Evolutionary conservation across 2,797 vertebrate genomes (phyloP), one percentile per base, ranked within the genome.

Genomic region (Enteromius unitaeniatus): DNA sequence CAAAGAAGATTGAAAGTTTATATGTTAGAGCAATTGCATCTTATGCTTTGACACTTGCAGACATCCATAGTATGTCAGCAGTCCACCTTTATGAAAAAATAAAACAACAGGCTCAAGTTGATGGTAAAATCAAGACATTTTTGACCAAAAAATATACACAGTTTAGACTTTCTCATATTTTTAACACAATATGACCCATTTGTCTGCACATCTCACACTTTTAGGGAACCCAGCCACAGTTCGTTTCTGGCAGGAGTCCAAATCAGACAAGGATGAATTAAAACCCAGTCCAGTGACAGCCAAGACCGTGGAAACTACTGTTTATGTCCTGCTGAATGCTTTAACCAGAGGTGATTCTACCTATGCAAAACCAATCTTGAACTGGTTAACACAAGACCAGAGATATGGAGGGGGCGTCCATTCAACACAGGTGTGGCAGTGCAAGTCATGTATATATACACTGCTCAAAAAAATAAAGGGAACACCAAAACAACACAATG

Each of bases 301-400:
- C 1, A 79, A 85, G 42, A 95, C 94, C 31, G 96, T 99, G 67
- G 97, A 98, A 92, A 97, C 94, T 11, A 99, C 98, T 0, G 95
- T 95, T 2, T 99, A 98, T 3, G 92, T 95, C 51, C 87, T 98
- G 86, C 94, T 99, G 49, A 93, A 94, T 0, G 0, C 90, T 37
- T 86, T 99, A 85, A 90, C 87, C 0, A 92, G 93, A 88, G 96
- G 94, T 47, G 92, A 96, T 1, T 86, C 91, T 4, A 21, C 0
- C 0, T 98, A 99, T 21, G 93, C 92, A 37, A 94, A 93, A 51
- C 96, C 97, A 0, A 91, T 98, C 80, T 77, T 98, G 81, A 91
- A 79, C 34, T 99, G 97, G 97, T 89, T 99, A 75, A 96, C 96
- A 2, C 96, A 97, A 87, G 94, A 98, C 31, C 96, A 99, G 88